Base-by-base conservation (phyloP, 2,113 vertebrate genomes). In the Alouatta palliata region DNA sequence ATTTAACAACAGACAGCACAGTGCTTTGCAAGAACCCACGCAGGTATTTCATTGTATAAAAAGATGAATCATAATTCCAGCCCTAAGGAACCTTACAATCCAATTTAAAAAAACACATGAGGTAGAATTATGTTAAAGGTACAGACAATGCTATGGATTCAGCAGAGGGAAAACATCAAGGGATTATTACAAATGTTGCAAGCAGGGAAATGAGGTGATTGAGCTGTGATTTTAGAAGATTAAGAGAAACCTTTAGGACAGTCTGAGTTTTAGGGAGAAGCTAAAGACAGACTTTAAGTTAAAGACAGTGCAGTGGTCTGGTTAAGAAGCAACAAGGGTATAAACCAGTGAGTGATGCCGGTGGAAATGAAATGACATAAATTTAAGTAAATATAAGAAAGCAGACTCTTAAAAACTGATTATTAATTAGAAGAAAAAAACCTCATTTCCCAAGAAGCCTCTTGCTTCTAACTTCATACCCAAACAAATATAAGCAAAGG, bases 361-460 rank as follows among this genome's bases (percentile, higher is more conserved):
- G 40, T n/a, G n/a, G 56, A 90, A 90, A 80, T 87, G 88, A 30
- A 87, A 91, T 66, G 30, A 70, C 79, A 25, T 66, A 95, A 87
- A 88, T 91, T 95, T 79, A 84, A 83, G 32, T 66, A 95, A 87
- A 88, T 88, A 91, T 79, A 84, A 95, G 61, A 88, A 79, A 56
- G 52, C 4, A 94, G 32, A 94, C 52, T 91, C 68, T 86, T 92
- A 77, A 84, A 77, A 80, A 70, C 27, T 80, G 43, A 84, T 91
- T 73, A 80, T 89, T 70, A 77, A 66, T 95, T 83, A 89, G 5
- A 86, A 86, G 25, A 73, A 92, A 35, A 35, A 90, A 96, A 85
- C 35, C 40, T 61, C 86, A 82, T 37, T 83, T 84, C 37, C 49
- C 47, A 58, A 92, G 85, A 91, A 92, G 40, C 1, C 10, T 82